Percentiles rank a stretch among this genome's conserved stretches.
Conservation (phyloP, 2,888 invertebrate genomes). For the Noctuana brunneofusca region DNA sequence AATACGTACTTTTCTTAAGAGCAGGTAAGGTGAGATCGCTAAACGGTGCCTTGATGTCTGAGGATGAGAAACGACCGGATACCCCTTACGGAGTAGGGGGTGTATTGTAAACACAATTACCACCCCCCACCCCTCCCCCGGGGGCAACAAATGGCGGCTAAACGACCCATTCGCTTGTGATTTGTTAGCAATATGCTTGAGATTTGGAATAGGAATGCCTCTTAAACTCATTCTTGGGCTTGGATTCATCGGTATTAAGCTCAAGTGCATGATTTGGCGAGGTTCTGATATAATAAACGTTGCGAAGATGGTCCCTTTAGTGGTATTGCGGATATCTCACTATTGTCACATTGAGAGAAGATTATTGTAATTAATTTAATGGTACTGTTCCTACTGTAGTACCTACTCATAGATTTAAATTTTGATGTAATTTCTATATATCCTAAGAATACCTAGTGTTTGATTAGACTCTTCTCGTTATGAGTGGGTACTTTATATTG, state of each 20-base stretch:
- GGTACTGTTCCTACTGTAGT: neutral
- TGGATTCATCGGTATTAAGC: constrained; percentile 22
- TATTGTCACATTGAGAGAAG: neutral
- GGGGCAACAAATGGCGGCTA: constrained; percentile 78
- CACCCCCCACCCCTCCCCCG: constrained; percentile 52
- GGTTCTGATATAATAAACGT: constrained; percentile 10
- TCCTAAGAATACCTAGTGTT: too few relatives aligned
- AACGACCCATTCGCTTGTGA: constrained; percentile 81
- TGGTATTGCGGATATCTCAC: constrained; percentile 5
- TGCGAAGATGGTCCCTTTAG: neutral
- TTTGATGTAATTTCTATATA: too few relatives aligned
- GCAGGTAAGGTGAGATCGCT: constrained; percentile 72
- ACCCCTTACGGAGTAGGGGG: constrained; percentile 45
- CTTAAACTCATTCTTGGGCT: constrained; percentile 46
- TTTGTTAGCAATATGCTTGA: constrained; percentile 82
- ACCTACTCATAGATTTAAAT: neutral
- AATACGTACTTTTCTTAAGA: constrained; percentile 50
- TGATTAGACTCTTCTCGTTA: too few relatives aligned
- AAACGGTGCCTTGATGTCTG: constrained; percentile 69
- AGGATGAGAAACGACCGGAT: constrained; percentile 73
- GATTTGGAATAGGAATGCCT: constrained; percentile 71
- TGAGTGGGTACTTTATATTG: too few relatives aligned
- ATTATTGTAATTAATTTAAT: neutral
- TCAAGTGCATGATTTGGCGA: constrained; percentile 26
- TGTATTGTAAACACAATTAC: constrained; percentile 78